These are phyloP conservation scores for Buceros bicornis DNA, from an alignment of 2,797 vertebrate genomes.

Conservation along the genomic window DNA sequence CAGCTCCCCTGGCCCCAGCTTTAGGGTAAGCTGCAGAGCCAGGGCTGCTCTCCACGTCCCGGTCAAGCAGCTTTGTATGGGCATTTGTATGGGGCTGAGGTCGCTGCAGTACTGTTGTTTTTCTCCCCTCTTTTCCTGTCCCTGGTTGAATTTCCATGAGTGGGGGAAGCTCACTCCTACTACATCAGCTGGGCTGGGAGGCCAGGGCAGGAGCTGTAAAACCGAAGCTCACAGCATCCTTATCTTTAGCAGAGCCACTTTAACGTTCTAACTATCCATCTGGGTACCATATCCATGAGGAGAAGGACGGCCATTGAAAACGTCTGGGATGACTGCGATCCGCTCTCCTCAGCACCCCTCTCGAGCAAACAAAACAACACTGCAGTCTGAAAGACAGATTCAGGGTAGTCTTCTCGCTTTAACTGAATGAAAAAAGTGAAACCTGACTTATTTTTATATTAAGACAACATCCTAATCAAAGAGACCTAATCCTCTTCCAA, in stretches of 20 bases:
- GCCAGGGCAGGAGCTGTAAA: slow-evolving; percentile 53
- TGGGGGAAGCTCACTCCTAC: not conserved
- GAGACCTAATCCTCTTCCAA: not conserved
- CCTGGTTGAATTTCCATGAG: not conserved
- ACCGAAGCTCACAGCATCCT: slow-evolving; percentile 41
- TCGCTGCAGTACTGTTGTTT: not conserved
- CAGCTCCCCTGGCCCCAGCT: not conserved
- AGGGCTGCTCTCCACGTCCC: not conserved
- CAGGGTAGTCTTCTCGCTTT: not conserved
- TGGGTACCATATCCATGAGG: slow-evolving; percentile 57
- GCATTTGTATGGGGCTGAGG: not conserved
- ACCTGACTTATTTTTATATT: not conserved
- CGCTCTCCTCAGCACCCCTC: slow-evolving; percentile 29
- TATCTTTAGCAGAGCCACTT: slow-evolving; percentile 60
- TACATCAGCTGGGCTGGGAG: slow-evolving; percentile 40
- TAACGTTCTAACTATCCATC: slow-evolving; percentile 68
- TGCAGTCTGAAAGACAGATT: slow-evolving; percentile 26
- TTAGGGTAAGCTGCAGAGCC: not conserved
- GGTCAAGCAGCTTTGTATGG: not conserved
- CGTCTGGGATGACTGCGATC: slow-evolving; percentile 56
- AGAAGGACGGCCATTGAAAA: slow-evolving; percentile 61
- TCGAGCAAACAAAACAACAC: slow-evolving; percentile 63
- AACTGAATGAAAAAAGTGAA: not conserved
- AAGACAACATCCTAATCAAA: not conserved
- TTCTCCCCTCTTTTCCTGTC: too few relatives aligned